A percentile compares a stretch with the other conserved stretches of the same genome.
Evolutionary conservation across 1,140 invertebrate species (phyloP).

Genomic region (Sminthurides bifidus): DNA sequence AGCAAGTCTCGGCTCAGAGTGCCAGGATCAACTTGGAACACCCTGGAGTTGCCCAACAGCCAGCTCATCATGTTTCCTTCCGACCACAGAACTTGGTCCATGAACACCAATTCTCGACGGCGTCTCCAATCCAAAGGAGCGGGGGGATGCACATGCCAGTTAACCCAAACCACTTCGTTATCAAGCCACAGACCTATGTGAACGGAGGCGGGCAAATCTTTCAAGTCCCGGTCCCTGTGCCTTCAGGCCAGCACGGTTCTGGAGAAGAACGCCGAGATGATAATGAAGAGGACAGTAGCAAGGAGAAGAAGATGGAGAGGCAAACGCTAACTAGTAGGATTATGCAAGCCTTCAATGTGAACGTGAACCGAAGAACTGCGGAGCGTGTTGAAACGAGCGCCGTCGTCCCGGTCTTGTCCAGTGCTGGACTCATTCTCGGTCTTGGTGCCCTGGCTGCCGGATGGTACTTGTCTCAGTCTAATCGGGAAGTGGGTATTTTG

Average conservation of each 20-base stretch:
- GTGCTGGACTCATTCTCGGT: slow-evolving; percentile 62
- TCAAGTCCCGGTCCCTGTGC: slow-evolving; percentile 25
- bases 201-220: slow-evolving; percentile 26
- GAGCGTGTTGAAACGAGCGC: slow-evolving; percentile 56
- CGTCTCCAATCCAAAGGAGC: background rate
- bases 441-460: slow-evolving; percentile 64
- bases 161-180: slow-evolving; percentile 19
- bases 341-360: slow-evolving; percentile 29
- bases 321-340: slow-evolving; percentile 14
- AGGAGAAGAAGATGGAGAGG: background rate
- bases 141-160: background rate
- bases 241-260: slow-evolving; percentile 8
- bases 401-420: slow-evolving; percentile 44
- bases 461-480: slow-evolving; percentile 46
- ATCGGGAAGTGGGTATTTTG: slow-evolving; percentile 33
- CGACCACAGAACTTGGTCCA: background rate
- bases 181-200: slow-evolving; percentile 26
- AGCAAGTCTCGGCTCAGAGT: background rate
- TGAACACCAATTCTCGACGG: background rate
- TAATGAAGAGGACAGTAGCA: background rate
- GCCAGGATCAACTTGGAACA: background rate
- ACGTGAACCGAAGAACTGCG: slow-evolving; percentile 34
- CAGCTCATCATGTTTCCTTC: background rate
- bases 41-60: background rate
- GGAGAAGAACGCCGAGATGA: slow-evolving; percentile 6